phyloP scores from a whole-genome alignment of 2,888 invertebrate genomes.

The Acanthacorydalis orientalis region DNA sequence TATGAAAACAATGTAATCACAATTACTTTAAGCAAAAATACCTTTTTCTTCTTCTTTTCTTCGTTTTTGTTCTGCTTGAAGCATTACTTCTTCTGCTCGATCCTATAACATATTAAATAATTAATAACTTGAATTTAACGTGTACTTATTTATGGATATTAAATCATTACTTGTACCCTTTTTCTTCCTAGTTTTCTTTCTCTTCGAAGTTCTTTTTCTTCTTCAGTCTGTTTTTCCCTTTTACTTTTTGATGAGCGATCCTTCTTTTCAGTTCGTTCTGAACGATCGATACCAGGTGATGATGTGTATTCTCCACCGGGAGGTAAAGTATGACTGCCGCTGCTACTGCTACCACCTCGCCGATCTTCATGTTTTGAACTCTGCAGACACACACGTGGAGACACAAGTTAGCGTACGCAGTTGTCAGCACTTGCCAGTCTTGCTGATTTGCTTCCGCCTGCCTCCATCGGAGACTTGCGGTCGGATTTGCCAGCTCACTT shows the following conservation, averaged over 20 bases:
- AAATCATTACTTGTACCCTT: constrained; percentile 39
- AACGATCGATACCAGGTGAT: not conserved
- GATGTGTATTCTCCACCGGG: not conserved
- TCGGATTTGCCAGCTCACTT: too few species aligned
- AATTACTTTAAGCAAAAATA: constrained; percentile 19
- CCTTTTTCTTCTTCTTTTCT: constrained; percentile 68
- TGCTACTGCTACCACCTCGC: constrained; percentile 17
- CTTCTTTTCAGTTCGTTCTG: constrained; percentile 30
- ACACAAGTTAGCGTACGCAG: constrained; percentile 12
- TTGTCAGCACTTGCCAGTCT: constrained; percentile 1
- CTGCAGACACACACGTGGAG: constrained; percentile 25
- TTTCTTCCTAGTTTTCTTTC: constrained; percentile 69
- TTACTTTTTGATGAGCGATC: constrained; percentile 32
- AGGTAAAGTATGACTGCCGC: constrained; percentile 13
- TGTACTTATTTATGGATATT: not conserved
- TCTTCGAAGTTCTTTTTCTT: constrained; percentile 63
- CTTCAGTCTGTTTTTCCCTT: constrained; percentile 50
- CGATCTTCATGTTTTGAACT: constrained; percentile 30
- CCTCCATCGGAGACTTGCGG: not conserved
- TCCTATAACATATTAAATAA: constrained; percentile 31
- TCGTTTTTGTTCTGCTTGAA: constrained; percentile 52
- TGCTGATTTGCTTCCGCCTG: constrained; percentile 8
- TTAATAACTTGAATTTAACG: too few species aligned
- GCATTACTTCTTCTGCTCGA: constrained; percentile 49
- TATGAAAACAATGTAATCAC: constrained; percentile 7